phyloP scores from a whole-genome alignment of 2,797 vertebrate genomes.

The Sebastes diploproa region DNA sequence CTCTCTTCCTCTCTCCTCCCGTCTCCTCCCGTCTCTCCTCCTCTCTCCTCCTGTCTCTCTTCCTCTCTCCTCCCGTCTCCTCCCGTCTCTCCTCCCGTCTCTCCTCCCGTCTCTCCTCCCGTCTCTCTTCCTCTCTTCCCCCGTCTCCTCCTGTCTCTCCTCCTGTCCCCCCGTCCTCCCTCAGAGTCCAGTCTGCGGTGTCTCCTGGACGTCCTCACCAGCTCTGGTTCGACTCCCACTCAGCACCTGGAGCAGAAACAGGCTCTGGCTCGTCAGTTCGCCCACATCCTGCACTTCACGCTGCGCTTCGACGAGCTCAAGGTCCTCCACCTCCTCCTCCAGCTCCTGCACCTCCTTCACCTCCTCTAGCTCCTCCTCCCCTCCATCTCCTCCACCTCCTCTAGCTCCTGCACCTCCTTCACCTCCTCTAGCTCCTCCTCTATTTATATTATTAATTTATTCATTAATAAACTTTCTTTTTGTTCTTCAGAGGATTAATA shows the following conservation, averaged over 20 bases:
- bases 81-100: neutral
- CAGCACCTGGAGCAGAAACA: slow-evolving; percentile 99
- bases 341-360: neutral
- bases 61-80: neutral
- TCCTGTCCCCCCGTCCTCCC: neutral
- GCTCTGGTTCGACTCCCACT: slow-evolving; percentile 88
- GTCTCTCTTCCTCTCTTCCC: neutral
- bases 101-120: neutral
- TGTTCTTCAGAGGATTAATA: neutral
- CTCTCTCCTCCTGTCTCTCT: rapidly evolving
- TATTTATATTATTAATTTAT: too few relatives aligned
- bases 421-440: neutral
- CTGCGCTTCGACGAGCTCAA: slow-evolving; percentile 98
- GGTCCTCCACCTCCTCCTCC: slow-evolving; percentile 73
- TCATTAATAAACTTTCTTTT: neutral
- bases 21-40: neutral
- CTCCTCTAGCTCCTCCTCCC: neutral
- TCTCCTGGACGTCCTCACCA: slow-evolving; percentile 90
- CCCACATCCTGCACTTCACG: slow-evolving; percentile 97
- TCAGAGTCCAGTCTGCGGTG: slow-evolving; percentile 89
- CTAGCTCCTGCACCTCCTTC: too few relatives aligned
- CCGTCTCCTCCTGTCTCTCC: neutral
- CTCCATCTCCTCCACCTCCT: neutral
- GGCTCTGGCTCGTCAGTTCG: slow-evolving; percentile 97
- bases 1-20: too few relatives aligned